These are phyloP conservation scores for Alloplasta piceator DNA, from an alignment of 2,888 invertebrate genomes.

Conservation along the genomic window DNA sequence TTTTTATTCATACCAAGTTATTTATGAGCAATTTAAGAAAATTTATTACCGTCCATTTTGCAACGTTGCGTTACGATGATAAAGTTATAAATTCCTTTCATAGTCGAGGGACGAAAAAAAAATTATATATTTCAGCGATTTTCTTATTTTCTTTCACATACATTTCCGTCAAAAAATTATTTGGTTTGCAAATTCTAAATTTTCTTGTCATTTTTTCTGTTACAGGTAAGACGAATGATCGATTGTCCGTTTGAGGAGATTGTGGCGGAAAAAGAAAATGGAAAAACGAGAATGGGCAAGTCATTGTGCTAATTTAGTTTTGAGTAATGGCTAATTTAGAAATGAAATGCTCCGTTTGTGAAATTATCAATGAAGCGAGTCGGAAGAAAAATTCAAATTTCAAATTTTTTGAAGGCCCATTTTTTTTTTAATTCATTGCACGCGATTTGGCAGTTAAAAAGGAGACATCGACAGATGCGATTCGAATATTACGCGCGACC, in stretches of 20 bases:
- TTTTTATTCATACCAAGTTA: neutral
- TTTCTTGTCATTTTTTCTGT: neutral
- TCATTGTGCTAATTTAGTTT: neutral
- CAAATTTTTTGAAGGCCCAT: neutral
- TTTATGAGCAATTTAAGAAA: constrained; percentile 5
- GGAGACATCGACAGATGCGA: constrained; percentile 57
- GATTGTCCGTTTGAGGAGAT: too few species aligned
- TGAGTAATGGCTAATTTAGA: neutral
- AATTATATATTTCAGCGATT: too few species aligned
- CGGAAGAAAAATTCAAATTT: neutral
- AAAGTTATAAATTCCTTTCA: too few species aligned
- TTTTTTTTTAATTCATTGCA: constrained; percentile 11
- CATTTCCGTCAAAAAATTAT: too few species aligned
- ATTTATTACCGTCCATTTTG: constrained; percentile 13
- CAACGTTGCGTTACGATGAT: neutral
- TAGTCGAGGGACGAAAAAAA: too few species aligned
- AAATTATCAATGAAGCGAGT: neutral
- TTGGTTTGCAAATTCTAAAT: too few species aligned
- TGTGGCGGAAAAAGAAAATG: too few species aligned
- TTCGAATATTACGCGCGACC: constrained; percentile 44
- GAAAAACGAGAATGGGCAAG: too few species aligned
- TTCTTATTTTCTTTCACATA: too few species aligned
- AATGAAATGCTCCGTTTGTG: neutral
- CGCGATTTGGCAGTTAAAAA: constrained; percentile 33
- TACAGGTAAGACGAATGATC: constrained; percentile 4